These are phyloP conservation scores for Drosophila paranaensis DNA, from an alignment of 2,888 invertebrate species.

Conservation along the genomic window DNA sequence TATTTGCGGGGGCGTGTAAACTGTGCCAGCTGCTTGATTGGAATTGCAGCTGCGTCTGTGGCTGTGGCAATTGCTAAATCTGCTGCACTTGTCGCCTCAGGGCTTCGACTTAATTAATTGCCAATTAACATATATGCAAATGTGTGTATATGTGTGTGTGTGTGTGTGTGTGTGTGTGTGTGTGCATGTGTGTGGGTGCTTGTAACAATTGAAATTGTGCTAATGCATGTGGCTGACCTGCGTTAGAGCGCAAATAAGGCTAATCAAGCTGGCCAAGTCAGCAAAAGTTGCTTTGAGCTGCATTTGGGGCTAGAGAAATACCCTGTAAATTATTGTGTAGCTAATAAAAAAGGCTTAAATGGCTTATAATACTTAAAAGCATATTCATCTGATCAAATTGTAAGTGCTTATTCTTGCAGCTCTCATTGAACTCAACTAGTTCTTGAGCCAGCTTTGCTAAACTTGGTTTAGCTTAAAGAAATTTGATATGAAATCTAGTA, in stretches of 20 bases:
- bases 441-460: background rate
- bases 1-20: constrained; percentile 52
- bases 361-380: background rate
- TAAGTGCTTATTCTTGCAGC: background rate
- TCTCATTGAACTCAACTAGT: background rate
- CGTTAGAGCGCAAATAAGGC: constrained; percentile 12
- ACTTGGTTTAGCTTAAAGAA: background rate
- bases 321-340: background rate
- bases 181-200: constrained; percentile 8
- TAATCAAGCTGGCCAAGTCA: constrained; percentile 24
- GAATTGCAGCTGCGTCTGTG: constrained; percentile 17
- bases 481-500: background rate
- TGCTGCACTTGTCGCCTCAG: constrained; percentile 56
- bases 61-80: constrained; percentile 39
- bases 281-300: background rate
- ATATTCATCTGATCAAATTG: background rate
- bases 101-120: constrained; percentile 65
- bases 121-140: constrained; percentile 68
- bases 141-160: background rate
- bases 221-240: constrained; percentile 35
- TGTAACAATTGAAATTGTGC: constrained; percentile 41
- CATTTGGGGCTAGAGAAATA: background rate
- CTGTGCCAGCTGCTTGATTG: constrained; percentile 46
- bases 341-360: too few species aligned
- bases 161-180: constrained; percentile 1